Conservation (phyloP, 2,888 invertebrate species). For the Patella ulyssiponensis region DNA sequence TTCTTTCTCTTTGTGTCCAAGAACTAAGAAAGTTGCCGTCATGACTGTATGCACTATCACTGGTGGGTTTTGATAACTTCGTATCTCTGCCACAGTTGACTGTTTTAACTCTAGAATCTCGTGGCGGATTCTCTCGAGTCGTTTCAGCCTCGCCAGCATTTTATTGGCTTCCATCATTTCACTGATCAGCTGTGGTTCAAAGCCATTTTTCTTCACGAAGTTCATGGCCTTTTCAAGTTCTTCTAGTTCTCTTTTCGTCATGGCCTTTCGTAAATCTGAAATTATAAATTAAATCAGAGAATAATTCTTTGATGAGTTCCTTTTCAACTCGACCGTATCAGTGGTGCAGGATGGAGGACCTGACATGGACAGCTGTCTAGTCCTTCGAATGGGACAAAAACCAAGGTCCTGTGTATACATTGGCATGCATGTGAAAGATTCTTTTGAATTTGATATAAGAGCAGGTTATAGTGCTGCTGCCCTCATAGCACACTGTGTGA, state of each 20-base stretch:
- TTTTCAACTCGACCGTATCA: too few species aligned
- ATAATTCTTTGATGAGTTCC: too few species aligned
- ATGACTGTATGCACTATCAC: constrained; percentile 66
- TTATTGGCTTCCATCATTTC: constrained; percentile 64
- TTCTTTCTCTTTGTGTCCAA: constrained; percentile 67
- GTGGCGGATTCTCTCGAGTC: constrained; percentile 57
- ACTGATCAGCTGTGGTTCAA: constrained; percentile 59
- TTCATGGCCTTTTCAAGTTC: constrained; percentile 66
- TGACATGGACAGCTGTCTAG: too few species aligned
- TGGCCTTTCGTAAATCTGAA: constrained; percentile 62
- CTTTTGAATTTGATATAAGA: too few species aligned
- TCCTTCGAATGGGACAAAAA: too few species aligned
- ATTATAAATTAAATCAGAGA: not conserved
- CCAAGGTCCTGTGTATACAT: too few species aligned
- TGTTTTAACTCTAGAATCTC: constrained; percentile 66
- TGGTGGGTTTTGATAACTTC: constrained; percentile 69
- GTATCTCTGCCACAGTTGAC: constrained; percentile 69
- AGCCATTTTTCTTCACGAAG: constrained; percentile 62
- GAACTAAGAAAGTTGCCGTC: constrained; percentile 67
- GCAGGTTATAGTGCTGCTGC: too few species aligned
- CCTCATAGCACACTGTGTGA: too few species aligned
- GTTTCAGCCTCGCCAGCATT: constrained; percentile 53
- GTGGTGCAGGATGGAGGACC: too few species aligned
- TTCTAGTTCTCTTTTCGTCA: constrained; percentile 59
- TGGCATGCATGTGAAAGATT: too few species aligned